A percentile compares a stretch with the other conserved stretches of the same genome.
phyloP scores from a whole-genome alignment of 2,888 invertebrate species.

The Arrhopalites spinosus region DNA sequence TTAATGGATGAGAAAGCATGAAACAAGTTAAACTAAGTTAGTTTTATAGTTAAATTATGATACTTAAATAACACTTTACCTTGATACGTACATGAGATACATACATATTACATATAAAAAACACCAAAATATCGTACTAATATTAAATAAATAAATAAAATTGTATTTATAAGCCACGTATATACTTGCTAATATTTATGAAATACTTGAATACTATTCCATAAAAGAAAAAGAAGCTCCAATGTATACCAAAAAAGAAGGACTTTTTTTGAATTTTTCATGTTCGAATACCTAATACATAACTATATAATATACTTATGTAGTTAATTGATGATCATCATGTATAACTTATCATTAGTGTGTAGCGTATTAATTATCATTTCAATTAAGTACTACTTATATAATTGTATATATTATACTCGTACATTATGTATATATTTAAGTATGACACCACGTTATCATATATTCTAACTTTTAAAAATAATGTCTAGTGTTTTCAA shows the following conservation, averaged over 20 bases:
- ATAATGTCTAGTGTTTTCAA: background rate
- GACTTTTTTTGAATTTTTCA: conserved; percentile 12
- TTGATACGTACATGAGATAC: conserved; percentile 7
- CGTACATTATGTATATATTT: background rate
- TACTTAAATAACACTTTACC: background rate
- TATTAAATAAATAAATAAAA: too few relatives aligned
- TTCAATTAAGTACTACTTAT: background rate
- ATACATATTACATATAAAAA: background rate
- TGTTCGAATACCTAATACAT: background rate
- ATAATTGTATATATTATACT: background rate
- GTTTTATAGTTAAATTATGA: too few relatives aligned
- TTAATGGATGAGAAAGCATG: too few relatives aligned
- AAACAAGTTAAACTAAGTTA: too few relatives aligned
- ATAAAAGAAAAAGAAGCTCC: conserved; percentile 23
- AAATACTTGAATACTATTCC: background rate
- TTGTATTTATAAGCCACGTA: background rate
- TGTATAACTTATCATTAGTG: background rate
- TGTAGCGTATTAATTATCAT: background rate
- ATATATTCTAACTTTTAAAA: background rate
- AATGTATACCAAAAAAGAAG: conserved; percentile 20
- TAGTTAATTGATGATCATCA: background rate
- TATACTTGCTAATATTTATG: background rate
- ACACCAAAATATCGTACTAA: conserved; percentile 1
- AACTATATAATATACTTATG: background rate
- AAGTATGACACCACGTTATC: background rate